These are phyloP conservation scores for Lycorma delicatula DNA, from an alignment of 1,140 invertebrate genomes.

Conservation along the genomic window DNA sequence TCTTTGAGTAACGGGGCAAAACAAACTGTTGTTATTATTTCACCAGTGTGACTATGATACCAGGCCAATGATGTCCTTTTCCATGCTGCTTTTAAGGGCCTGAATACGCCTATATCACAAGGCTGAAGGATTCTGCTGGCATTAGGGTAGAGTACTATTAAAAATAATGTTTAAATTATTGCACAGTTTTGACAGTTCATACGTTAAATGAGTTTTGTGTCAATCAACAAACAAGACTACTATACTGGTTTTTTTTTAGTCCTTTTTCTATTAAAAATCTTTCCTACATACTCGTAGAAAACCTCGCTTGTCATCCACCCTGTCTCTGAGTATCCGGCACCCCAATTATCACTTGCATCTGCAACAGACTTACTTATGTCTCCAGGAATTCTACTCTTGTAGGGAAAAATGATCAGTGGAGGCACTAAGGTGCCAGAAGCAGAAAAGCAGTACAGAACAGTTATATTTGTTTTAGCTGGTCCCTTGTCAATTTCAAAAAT, in stretches of 20 bases:
- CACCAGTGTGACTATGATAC: slow-evolving; percentile 5
- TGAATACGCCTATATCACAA: not conserved
- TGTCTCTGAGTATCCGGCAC: not conserved
- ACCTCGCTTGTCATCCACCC: not conserved
- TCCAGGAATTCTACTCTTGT: not conserved
- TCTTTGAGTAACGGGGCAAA: slow-evolving; percentile 1
- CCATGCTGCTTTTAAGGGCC: not conserved
- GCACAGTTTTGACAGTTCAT: too few species aligned
- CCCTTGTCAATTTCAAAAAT: slow-evolving; percentile 9
- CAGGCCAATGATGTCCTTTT: slow-evolving; percentile 2
- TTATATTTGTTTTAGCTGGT: not conserved
- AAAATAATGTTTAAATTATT: not conserved
- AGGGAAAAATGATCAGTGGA: not conserved
- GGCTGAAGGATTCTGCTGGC: not conserved
- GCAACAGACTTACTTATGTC: not conserved
- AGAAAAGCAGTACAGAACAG: not conserved
- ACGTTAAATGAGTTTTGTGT: not conserved
- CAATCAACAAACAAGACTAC: not conserved
- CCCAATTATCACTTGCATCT: not conserved
- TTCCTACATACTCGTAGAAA: slow-evolving; percentile 1
- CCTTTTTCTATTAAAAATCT: not conserved
- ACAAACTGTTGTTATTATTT: slow-evolving; percentile 7
- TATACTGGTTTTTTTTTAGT: not conserved
- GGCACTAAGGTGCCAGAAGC: not conserved
- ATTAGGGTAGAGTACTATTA: not conserved